Base-by-base conservation (phyloP, 1,140 invertebrate genomes). In the Lasioglossum albipes region DNA sequence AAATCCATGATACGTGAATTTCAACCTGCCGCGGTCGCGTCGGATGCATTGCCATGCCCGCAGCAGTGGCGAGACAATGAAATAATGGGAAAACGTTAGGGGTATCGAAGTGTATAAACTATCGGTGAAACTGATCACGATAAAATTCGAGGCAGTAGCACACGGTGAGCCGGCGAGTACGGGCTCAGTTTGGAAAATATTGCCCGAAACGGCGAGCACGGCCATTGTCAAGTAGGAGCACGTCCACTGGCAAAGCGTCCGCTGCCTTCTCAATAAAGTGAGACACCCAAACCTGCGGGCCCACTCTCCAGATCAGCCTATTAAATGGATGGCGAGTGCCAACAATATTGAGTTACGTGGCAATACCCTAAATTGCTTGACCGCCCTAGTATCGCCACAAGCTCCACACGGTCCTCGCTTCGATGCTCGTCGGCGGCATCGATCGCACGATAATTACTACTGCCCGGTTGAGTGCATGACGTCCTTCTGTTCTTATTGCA, bases 341-440 rank as follows among this genome's bases (percentile, higher is more conserved):
- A 75, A 86, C 86, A 88, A 91, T 90, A 89, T 91, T 88, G 86
- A 89, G 88, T 91, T 89, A 89, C 84, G 78, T 82, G 84, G 84
- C 87, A 88, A 88, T 89, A 88, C 84, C 81, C 86, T 89, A 88
- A 89, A 90, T 90, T 89, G 86, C 82, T 82, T 80, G 73, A 80
- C 79, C 79, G 62, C 52, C 52, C 31, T 68, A 66, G 77, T 70
- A 66, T 57, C 61, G 49, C 70, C 83, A 72, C 54, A 69, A 82
- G 74, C 84, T 76, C 70, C 70, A n/a, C 22, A 72, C 72, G 82
- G 69, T 72, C 82, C 84, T 85, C 79, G 52, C 73, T 81, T 77
- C n/a, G 9, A 49, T 31, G 74, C 42, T 76, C 18, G 57, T 69
- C 84, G 41, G 52, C 31, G 64, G 64, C 49, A 85, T 85, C 84